phyloP scores from a whole-genome alignment of 92 coral and sea anemone genomes.

The Ricordea florida region DNA sequence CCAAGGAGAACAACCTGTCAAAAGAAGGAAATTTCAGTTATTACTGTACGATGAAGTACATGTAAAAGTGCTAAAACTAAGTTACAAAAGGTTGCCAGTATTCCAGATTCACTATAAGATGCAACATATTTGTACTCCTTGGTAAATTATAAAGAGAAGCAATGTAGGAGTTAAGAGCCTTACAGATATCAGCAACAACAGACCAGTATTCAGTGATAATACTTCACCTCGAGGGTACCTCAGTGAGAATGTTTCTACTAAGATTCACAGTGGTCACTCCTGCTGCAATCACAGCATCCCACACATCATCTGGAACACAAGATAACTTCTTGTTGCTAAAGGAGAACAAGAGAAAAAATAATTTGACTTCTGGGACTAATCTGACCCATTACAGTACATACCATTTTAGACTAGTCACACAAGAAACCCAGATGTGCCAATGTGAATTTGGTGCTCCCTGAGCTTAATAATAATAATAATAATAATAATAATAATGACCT shows the following conservation, averaged over 20 bases:
- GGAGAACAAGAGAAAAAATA: not conserved
- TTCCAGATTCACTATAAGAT: too few relatives aligned
- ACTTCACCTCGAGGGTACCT: conserved; percentile 69
- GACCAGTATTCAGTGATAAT: too few relatives aligned
- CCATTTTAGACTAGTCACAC: too few relatives aligned
- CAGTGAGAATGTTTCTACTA: conserved; percentile 76
- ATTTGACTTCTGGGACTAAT: not conserved
- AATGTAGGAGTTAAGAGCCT: too few relatives aligned
- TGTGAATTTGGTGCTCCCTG: too few relatives aligned
- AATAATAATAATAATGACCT: too few relatives aligned
- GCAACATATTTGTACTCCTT: not conserved
- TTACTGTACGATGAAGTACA: too few relatives aligned
- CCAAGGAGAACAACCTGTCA: conserved; percentile 62
- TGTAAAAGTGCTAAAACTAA: too few relatives aligned
- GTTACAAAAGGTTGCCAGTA: too few relatives aligned
- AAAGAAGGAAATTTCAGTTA: not conserved
- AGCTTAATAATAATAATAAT: too few relatives aligned
- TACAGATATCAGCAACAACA: not conserved
- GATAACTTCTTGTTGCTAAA: conserved; percentile 70
- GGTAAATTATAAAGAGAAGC: not conserved
- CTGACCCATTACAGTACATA: not conserved
- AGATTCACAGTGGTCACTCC: conserved; percentile 73
- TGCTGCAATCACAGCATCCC: conserved; percentile 71
- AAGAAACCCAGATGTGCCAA: too few relatives aligned
- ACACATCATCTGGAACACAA: conserved; percentile 79